Evolutionary conservation across 2,888 invertebrate genomes (phyloP).

Genomic region (Synergus umbraculus): DNA sequence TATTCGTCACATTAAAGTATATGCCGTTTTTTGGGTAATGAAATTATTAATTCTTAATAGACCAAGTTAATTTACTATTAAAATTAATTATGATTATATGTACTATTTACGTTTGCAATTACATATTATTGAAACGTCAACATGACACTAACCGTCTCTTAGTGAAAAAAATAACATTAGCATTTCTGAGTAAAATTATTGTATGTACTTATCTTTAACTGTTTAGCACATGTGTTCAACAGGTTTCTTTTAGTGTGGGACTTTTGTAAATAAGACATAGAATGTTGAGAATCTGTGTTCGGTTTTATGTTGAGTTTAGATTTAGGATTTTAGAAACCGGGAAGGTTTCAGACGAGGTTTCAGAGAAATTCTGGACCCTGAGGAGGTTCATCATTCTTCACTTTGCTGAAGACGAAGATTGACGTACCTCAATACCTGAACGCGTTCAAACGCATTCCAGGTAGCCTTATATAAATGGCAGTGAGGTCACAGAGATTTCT

Average conservation of each 20-base stretch:
- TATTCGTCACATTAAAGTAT: too few relatives aligned
- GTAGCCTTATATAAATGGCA: conserved; percentile 4
- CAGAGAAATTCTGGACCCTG: neutral
- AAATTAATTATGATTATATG: too few relatives aligned
- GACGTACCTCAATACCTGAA: conserved; percentile 12
- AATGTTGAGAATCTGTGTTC: neutral
- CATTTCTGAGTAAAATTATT: too few relatives aligned
- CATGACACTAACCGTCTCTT: too few relatives aligned
- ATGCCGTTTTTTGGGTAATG: too few relatives aligned
- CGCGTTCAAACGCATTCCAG: neutral
- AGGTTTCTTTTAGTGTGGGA: neutral
- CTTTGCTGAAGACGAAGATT: neutral
- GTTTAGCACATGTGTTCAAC: neutral
- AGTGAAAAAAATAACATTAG: too few relatives aligned
- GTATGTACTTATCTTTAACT: neutral
- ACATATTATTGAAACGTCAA: too few relatives aligned
- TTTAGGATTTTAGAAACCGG: neutral
- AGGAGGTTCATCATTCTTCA: neutral
- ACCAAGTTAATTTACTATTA: too few relatives aligned
- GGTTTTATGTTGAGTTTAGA: neutral
- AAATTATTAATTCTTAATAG: too few relatives aligned
- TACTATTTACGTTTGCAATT: too few relatives aligned
- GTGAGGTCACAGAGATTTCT: conserved; percentile 1
- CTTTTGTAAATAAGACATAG: neutral
- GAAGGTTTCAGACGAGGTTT: neutral